Evolutionary conservation across 1,140 invertebrate genomes (phyloP).

Genomic region (Cherax quadricarinatus): DNA sequence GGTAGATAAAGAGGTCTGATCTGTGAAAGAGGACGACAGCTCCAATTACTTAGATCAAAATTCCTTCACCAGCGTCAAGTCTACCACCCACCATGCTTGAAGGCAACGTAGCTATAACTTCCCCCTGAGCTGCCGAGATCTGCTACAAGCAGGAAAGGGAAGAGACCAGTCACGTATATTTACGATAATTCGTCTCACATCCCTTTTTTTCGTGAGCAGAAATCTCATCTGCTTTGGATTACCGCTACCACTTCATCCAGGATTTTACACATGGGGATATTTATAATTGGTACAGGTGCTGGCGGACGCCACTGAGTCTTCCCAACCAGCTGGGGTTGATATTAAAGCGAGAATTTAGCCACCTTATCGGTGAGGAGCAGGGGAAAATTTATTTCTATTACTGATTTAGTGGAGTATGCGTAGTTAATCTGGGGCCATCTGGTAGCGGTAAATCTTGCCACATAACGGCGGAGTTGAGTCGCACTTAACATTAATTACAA

Average conservation of each 20-base stretch:
- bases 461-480: not conserved
- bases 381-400: not conserved
- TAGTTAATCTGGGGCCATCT: not conserved
- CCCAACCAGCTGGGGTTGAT: not conserved
- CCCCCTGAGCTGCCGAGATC: not conserved
- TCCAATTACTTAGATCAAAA: not conserved
- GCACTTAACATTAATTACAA: not conserved
- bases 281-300: not conserved
- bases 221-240: conserved; percentile 2
- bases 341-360: not conserved
- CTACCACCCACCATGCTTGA: no score
- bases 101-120: no score
- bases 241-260: not conserved
- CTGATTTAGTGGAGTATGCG: not conserved
- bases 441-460: not conserved
- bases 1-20: no score
- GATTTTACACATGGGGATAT: not conserved
- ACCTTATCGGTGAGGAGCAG: not conserved
- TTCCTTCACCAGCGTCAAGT: no score
- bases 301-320: not conserved
- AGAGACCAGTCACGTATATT: not conserved
- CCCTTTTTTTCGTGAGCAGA: not conserved
- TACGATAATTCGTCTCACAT: not conserved
- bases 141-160: not conserved
- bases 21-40: no score